Evolutionary conservation across 2,888 invertebrate genomes (phyloP), one percentile per base, ranked within the genome.

Genomic region (Ophion costatus): DNA sequence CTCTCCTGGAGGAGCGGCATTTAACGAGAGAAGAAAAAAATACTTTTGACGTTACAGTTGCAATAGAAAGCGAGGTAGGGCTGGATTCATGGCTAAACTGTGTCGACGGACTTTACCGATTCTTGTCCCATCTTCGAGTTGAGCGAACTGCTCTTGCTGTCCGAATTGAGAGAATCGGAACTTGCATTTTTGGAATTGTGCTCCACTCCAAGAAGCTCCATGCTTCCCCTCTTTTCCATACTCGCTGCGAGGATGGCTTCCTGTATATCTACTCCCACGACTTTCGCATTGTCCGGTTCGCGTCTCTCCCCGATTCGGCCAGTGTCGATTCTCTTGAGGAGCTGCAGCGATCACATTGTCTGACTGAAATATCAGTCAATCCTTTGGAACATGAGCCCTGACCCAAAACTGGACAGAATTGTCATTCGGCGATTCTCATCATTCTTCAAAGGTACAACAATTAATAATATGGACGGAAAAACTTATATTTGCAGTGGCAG

Each of bases 61-160:
- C 29, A 42, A n/a, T 22, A 20, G 45, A 51, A 56, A 63, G 51
- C 1, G 17, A 45, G 4, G 51, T 17, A 29, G 7, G 1, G 20
- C 59, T 6, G 17, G 22, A 17, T 24, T 79, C 42, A 11, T n/a
- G 0, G 17, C 45, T 63, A 20, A n/a, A 63, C 33, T 1, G n/a
- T 51, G 29, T 17, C 0, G 17, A 17, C 14, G 51, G 17, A 51
- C 22, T 20, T 96, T 95, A 97, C 97, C 93, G 96, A 96, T 94
- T 97, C 97, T 93, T 96, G 97, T 89, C 96, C 97, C 94, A 96
- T 96, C 95, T 97, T 98, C 64, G 97, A 97, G 94, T 96, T 97
- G 91, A 97, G 95, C 88, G 97, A 97, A 94, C 97, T 97, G 84
- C 97, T 97, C 94, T 97, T 98, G 64, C 97, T 97, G 93, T 98